Conservation (phyloP, 92 coral and sea anemone genomes). For the Siderastrea siderea region DNA sequence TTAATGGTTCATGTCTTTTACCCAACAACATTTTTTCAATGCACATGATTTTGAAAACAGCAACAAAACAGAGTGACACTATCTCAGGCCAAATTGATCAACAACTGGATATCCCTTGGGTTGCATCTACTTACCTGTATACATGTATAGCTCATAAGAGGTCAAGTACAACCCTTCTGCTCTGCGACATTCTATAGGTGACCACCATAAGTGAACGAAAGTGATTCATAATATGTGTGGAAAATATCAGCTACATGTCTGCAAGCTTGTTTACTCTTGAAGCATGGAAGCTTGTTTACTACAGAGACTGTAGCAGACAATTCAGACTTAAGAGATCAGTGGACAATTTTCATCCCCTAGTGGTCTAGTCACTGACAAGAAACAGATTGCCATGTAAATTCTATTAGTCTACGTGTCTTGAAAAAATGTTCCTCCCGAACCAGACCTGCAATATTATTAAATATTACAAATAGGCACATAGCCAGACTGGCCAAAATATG, state of each 20-base stretch:
- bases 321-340: neutral
- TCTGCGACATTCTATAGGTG: too few species aligned
- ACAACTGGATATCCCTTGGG: too few species aligned
- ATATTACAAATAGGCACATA: constrained; percentile 5
- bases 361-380: neutral
- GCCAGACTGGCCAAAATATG: neutral
- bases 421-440: neutral
- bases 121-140: too few species aligned
- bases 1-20: too few species aligned
- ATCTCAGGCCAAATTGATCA: too few species aligned
- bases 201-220: neutral
- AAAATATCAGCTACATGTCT: neutral
- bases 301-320: neutral
- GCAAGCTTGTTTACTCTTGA: neutral
- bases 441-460: neutral
- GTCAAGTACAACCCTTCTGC: too few species aligned
- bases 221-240: neutral
- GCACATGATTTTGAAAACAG: too few species aligned
- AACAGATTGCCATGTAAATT: neutral
- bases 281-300: neutral
- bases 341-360: neutral
- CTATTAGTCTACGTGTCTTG: neutral
- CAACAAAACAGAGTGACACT: too few species aligned
- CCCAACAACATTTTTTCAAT: too few species aligned
- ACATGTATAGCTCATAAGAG: too few species aligned